Base-by-base conservation (phyloP, 2,113 vertebrate genomes). In the Cyrtonyx montezumae region DNA sequence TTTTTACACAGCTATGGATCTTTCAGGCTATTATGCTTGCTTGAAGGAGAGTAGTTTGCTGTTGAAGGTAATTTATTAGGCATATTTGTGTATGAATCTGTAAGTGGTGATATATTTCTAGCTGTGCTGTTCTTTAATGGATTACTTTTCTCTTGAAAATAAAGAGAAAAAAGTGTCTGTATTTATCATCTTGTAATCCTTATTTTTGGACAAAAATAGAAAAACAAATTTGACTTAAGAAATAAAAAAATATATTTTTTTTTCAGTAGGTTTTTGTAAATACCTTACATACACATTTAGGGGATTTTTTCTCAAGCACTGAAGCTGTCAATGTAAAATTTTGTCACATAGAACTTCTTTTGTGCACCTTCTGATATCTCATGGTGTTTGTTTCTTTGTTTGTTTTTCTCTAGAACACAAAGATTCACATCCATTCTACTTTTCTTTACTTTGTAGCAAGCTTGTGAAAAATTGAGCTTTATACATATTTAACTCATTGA, bases 251-350 rank as follows among this genome's bases (percentile, higher is more conserved):
- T 4, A 74, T 74, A 48, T 75, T 69, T 74, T 67, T 70, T 4
- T 25, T 36, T 4, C 8, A 55, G 32, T 20, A 45, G 18, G 32
- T 3, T 14, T 59, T 70, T 69, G 6, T 81, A 86, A 89, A 55
- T 55, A 34, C 0, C 22, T 8, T 43, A 15, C 36, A 8, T 42
- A 61, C 0, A 36, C 0, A 51, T 43, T 58, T 66, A 43, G 11
- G 13, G 8, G 3, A 63, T 61, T 49, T 36, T 42, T 42, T 4
- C 4, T 17, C 4, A 49, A 1, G 0, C 11, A 32, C 7, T 40
- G 26, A 66, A 37, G 34, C n/a, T 59, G 86, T 68, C 16, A 63
- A 5, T 37, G 3, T 42, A 59, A 62, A 85, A 56, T 42, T 2
- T 55, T 79, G 20, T 68, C 42, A 32, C 74, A 32, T 30, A 6